A percentile compares a stretch with the other conserved stretches of the same genome.
phyloP scores from a whole-genome alignment of 2,797 vertebrate species.

The Lophius americanus region DNA sequence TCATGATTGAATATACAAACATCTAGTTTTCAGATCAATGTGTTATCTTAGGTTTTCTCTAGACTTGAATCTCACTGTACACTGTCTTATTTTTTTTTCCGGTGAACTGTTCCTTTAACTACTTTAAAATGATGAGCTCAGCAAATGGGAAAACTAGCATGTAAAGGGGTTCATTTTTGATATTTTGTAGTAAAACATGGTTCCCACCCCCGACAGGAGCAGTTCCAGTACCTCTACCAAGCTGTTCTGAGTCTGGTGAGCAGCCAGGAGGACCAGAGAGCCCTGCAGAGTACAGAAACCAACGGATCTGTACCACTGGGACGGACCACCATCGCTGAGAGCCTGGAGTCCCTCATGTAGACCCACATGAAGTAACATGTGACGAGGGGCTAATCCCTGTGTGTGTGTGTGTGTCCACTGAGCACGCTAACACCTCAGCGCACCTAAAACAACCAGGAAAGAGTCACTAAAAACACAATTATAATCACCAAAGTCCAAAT shows the following conservation, averaged over 20 bases:
- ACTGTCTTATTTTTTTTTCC: too few relatives aligned
- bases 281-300: slow-evolving; percentile 89
- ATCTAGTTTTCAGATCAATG: too few relatives aligned
- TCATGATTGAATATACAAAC: too few relatives aligned
- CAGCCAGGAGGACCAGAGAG: slow-evolving; percentile 92
- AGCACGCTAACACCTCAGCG: slow-evolving; percentile 7
- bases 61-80: too few relatives aligned
- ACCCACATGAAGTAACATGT: slow-evolving; percentile 10
- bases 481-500: too few relatives aligned
- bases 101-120: too few relatives aligned
- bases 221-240: slow-evolving; percentile 95
- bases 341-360: slow-evolving; percentile 97
- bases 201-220: slow-evolving; percentile 81
- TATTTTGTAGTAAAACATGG: not conserved
- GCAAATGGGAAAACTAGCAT: too few relatives aligned
- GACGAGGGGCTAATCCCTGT: too few relatives aligned
- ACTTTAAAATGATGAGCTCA: not conserved
- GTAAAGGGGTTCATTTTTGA: too few relatives aligned
- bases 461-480: too few relatives aligned
- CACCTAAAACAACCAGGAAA: too few relatives aligned
- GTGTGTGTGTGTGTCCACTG: slow-evolving; percentile 9
- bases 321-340: slow-evolving; percentile 86
- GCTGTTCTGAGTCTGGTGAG: slow-evolving; percentile 94
- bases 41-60: too few relatives aligned
- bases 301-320: slow-evolving; percentile 89